These are phyloP conservation scores for Serilophus lunatus DNA, from an alignment of 2,113 vertebrate species.

Conservation along the genomic window DNA sequence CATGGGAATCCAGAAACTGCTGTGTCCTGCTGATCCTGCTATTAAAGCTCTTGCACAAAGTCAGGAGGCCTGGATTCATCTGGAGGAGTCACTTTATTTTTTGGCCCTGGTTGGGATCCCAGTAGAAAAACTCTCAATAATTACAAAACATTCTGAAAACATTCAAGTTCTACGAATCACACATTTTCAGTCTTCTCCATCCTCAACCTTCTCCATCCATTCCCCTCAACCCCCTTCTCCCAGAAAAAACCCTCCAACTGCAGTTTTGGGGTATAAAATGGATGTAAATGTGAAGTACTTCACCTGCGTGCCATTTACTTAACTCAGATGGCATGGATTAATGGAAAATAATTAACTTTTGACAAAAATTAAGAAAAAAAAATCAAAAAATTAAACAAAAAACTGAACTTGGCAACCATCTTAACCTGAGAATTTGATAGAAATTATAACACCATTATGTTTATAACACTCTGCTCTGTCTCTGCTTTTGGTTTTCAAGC, in stretches of 20 bases:
- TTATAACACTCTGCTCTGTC: not conserved
- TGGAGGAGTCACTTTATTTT: not conserved
- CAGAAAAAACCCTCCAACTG: not conserved
- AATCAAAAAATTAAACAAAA: not conserved
- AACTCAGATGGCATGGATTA: not conserved
- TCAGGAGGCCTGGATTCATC: not conserved
- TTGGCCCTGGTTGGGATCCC: not conserved
- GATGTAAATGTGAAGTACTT: not conserved
- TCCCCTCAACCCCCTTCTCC: not conserved
- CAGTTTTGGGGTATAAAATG: not conserved
- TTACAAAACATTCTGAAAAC: not conserved
- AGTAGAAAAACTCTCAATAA: not conserved
- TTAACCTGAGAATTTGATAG: not conserved
- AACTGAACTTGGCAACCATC: not conserved
- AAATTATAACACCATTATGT: fast-evolving
- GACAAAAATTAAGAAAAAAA: not conserved
- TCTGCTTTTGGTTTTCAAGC: not conserved
- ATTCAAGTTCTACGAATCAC: not conserved
- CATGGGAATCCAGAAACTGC: not conserved
- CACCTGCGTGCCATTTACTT: not conserved
- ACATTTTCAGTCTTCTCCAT: too few relatives aligned
- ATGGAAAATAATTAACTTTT: not conserved
- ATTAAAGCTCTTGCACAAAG: not conserved
- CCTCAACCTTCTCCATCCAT: not conserved
- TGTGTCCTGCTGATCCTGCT: not conserved